Percentiles rank a stretch among this genome's conserved stretches.
These are phyloP conservation scores for Odontocolon sp. DNA, from an alignment of 2,888 invertebrate genomes.

Conservation along the genomic window DNA sequence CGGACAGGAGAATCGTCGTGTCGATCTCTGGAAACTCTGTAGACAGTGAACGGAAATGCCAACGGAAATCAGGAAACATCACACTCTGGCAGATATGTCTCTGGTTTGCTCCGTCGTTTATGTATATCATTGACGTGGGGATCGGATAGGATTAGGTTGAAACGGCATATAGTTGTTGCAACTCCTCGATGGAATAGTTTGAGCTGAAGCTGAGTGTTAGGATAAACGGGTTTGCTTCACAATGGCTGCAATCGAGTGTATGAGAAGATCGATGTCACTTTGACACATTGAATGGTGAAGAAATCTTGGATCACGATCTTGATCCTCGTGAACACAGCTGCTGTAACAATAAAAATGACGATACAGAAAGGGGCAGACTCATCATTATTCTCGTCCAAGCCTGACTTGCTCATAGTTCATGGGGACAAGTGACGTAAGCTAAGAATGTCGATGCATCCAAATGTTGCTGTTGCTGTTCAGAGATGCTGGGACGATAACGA, in stretches of 20 bases:
- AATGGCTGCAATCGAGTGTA: no score
- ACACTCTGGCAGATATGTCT: neutral
- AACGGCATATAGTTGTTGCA: neutral
- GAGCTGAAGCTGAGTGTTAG: neutral
- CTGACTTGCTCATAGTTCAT: neutral
- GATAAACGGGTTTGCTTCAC: slow-evolving; percentile 13
- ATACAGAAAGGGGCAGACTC: neutral
- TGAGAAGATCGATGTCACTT: slow-evolving; percentile 7
- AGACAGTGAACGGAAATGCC: slow-evolving; percentile 2
- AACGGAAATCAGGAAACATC: neutral
- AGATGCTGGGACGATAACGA: slow-evolving; percentile 27
- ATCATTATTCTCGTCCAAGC: slow-evolving; percentile 37
- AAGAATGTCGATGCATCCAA: slow-evolving; percentile 33
- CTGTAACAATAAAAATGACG: neutral
- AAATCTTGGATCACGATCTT: neutral
- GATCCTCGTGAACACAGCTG: neutral
- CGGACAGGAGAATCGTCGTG: neutral
- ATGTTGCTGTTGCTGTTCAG: neutral
- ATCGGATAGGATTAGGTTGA: neutral
- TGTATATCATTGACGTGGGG: neutral
- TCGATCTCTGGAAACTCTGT: neutral
- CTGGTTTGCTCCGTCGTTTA: neutral
- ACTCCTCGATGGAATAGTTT: neutral
- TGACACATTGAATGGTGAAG: neutral
- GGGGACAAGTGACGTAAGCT: slow-evolving; percentile 27